These are phyloP conservation scores for Tamandua tetradactyla DNA, from an alignment of 2,797 vertebrate species.

Conservation along the genomic window DNA sequence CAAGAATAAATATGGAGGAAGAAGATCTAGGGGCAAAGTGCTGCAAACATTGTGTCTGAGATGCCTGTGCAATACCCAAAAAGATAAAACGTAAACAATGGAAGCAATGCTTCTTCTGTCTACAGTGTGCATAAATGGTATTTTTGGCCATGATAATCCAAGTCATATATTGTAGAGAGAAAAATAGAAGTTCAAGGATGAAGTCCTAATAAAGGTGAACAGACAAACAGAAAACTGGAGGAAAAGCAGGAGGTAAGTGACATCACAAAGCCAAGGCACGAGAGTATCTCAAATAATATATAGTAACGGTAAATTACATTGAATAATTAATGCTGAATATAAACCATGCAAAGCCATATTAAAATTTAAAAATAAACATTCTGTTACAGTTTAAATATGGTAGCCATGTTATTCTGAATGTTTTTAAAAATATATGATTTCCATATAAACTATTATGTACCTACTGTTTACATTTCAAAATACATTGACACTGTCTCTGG, in stretches of 20 bases:
- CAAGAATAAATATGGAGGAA: not conserved
- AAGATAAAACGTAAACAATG: not conserved
- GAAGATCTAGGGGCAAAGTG: too few species aligned
- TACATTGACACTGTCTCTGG: not conserved
- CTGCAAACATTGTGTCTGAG: not conserved
- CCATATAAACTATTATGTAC: not conserved
- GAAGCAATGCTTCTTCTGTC: not conserved
- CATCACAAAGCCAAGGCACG: too few species aligned
- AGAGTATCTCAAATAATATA: not conserved
- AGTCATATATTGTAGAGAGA: not conserved
- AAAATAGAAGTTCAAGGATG: not conserved
- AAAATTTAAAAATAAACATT: not conserved
- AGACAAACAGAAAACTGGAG: too few species aligned
- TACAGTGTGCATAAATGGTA: not conserved
- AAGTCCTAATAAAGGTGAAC: too few species aligned
- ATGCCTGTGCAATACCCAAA: not conserved
- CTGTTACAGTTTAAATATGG: not conserved
- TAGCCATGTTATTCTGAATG: not conserved
- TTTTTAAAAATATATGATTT: not conserved
- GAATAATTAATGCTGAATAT: not conserved
- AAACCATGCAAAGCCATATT: not conserved
- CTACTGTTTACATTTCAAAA: not conserved
- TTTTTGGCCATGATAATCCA: not conserved
- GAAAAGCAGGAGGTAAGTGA: too few species aligned
- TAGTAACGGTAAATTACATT: not conserved